phyloP scores from a whole-genome alignment of 2,797 vertebrate genomes.

The Argya squamiceps region DNA sequence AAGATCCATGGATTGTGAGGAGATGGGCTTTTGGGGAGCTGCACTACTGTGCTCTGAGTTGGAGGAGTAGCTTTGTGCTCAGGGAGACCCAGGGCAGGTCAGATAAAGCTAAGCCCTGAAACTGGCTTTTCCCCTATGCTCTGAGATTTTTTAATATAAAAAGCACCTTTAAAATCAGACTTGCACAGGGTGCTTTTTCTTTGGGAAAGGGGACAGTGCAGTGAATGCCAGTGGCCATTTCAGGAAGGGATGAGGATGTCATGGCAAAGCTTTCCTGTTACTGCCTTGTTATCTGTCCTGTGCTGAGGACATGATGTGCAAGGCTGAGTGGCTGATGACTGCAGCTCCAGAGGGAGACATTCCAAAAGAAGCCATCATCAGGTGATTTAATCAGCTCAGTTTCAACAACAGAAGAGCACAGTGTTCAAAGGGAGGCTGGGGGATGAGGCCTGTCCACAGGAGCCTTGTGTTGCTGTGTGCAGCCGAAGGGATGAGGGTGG shows the following conservation, averaged over 20 bases:
- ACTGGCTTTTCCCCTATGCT: not conserved
- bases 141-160: not conserved
- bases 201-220: not conserved
- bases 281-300: not conserved
- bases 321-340: not conserved
- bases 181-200: not conserved
- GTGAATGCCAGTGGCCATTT: not conserved
- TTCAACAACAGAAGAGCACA: not conserved
- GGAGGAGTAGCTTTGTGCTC: not conserved
- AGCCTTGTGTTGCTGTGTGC: not conserved
- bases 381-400: not conserved
- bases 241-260: not conserved
- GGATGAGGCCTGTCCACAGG: not conserved
- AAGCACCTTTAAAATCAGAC: not conserved
- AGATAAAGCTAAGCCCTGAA: not conserved
- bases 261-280: not conserved
- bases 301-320: not conserved
- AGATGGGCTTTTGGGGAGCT: not conserved
- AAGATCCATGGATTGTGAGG: not conserved
- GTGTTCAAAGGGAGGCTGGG: not conserved
- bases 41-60: not conserved
- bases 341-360: not conserved
- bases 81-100: not conserved
- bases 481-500: rapidly evolving
- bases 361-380: not conserved